Evolutionary conservation across 2,888 invertebrate species (phyloP).

Genomic region (Octonoba sinensis): DNA sequence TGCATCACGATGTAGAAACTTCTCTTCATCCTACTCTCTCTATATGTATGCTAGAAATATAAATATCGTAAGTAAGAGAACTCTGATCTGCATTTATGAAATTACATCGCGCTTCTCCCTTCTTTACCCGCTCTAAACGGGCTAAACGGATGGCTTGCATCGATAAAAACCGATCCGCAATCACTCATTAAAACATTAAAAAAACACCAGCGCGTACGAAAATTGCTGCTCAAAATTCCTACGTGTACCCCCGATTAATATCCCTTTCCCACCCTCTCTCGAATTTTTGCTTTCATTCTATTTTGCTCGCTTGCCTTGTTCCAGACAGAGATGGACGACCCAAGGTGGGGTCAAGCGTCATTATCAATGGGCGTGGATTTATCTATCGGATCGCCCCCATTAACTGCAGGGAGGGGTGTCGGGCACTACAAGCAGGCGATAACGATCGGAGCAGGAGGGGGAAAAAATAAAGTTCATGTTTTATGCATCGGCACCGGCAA

Average conservation of each 20-base stretch:
- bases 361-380: constrained; percentile 62
- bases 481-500: constrained; percentile 44
- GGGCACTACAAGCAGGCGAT: constrained; percentile 50
- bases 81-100: too few species aligned
- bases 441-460: constrained; percentile 33
- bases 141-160: too few species aligned
- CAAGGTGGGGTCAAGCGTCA: constrained; percentile 54
- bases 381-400: constrained; percentile 59
- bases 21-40: too few species aligned
- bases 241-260: constrained; percentile 49
- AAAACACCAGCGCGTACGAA: constrained; percentile 59
- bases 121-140: too few species aligned
- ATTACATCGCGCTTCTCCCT: too few species aligned
- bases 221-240: constrained; percentile 53
- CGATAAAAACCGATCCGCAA: constrained; percentile 20
- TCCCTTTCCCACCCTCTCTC: constrained; percentile 22
- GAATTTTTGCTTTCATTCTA: constrained; percentile 12
- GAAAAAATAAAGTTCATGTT: constrained; percentile 36
- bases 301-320: constrained; percentile 9
- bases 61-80: too few species aligned
- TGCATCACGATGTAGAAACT: too few species aligned
- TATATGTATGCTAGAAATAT: too few species aligned
- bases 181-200: constrained; percentile 61
- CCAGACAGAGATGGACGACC: constrained; percentile 43
- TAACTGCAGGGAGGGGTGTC: constrained; percentile 60